A percentile compares a stretch with the other conserved stretches of the same genome.
phyloP scores from a whole-genome alignment of 2,888 invertebrate species.

The Agonopterix heracliana region DNA sequence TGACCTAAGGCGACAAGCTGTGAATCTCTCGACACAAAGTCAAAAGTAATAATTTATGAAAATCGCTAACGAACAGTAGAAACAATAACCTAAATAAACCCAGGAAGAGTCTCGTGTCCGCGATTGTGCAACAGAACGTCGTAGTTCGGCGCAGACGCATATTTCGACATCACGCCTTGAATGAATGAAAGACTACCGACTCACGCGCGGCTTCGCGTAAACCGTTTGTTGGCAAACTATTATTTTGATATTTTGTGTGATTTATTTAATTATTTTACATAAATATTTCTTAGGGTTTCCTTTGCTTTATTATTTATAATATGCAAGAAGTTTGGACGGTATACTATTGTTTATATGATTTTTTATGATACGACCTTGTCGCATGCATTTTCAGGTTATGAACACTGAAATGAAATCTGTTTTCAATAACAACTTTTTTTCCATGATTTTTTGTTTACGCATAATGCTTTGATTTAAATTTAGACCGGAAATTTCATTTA shows the following conservation, averaged over 20 bases:
- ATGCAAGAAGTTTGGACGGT: no score
- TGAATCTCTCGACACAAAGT: no score
- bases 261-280: no score
- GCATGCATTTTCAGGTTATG: not conserved
- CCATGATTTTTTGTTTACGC: no score
- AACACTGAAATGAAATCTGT: no score
- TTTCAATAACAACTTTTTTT: no score
- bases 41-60: not conserved
- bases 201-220: slow-evolving; percentile 1
- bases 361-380: not conserved
- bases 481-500: no score
- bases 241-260: no score
- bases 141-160: slow-evolving; percentile 9
- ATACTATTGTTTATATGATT: not conserved
- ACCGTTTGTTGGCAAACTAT: not conserved
- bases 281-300: no score
- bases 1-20: no score
- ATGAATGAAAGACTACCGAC: slow-evolving; percentile 19
- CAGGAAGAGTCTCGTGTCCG: slow-evolving; percentile 36
- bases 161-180: slow-evolving; percentile 12
- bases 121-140: slow-evolving; percentile 34
- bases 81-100: slow-evolving; percentile 43
- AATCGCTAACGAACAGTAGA: not conserved
- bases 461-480: no score
- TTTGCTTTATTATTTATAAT: no score